A percentile compares a stretch with the other conserved stretches of the same genome.
Evolutionary conservation across 2,113 vertebrate genomes (phyloP).

Genomic region (Eira barbara): DNA sequence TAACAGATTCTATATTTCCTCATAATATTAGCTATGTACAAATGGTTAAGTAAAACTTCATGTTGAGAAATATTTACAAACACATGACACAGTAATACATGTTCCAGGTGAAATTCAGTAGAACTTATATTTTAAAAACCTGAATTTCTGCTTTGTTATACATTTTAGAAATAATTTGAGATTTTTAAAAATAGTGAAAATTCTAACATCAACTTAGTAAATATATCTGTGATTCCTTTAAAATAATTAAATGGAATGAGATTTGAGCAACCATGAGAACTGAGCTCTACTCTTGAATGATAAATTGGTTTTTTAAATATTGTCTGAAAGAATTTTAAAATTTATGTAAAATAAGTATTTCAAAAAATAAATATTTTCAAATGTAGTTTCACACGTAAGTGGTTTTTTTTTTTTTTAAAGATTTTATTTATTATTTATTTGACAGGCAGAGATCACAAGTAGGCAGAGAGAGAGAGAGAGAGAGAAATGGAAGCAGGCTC

Average conservation of each 20-base stretch:
- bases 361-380: neutral
- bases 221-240: neutral
- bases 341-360: conserved; percentile 8
- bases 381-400: neutral
- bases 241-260: neutral
- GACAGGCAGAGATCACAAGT: no score
- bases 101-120: neutral
- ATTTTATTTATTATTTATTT: no score
- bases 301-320: neutral
- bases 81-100: neutral
- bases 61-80: neutral
- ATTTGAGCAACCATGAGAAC: neutral
- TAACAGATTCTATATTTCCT: neutral
- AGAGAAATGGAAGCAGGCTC: no score
- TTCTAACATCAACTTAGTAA: neutral
- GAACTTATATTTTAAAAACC: neutral
- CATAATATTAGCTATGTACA: neutral
- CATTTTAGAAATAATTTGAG: neutral
- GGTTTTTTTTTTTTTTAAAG: no score
- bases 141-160: neutral
- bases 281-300: neutral
- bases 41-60: neutral
- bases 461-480: no score
- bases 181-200: neutral
- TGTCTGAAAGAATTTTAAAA: neutral